Percentiles rank a stretch among this genome's conserved stretches.
Evolutionary conservation across 2,888 invertebrate species (phyloP).

Genomic region (Mamestra brassicae): DNA sequence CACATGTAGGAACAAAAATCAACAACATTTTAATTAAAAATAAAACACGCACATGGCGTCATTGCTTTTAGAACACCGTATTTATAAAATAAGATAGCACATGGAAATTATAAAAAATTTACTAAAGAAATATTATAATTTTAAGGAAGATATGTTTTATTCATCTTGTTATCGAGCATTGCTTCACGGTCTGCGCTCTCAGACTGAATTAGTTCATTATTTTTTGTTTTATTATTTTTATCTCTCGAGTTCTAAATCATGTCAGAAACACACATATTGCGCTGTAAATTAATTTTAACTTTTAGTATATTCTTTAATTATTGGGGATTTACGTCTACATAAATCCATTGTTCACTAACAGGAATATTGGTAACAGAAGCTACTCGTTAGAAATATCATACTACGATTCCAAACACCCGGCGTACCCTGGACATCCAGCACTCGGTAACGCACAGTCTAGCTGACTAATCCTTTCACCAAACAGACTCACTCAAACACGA

Average conservation of each 20-base stretch:
- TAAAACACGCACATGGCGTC: constrained; percentile 23
- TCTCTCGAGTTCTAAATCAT: constrained; percentile 10
- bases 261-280: constrained; percentile 21
- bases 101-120: constrained; percentile 10
- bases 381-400: not conserved
- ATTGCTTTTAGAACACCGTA: constrained; percentile 12
- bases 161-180: constrained; percentile 34
- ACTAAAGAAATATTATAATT: constrained; percentile 35
- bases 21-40: constrained; percentile 31
- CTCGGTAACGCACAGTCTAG: too few species aligned
- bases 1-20: not conserved
- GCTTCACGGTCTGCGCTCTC: constrained; percentile 61
- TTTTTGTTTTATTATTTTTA: constrained; percentile 24
- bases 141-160: constrained; percentile 41
- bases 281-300: not conserved
- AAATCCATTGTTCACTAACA: not conserved
- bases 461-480: too few species aligned
- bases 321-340: not conserved
- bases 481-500: too few species aligned
- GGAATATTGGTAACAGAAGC: not conserved
- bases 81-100: constrained; percentile 21
- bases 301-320: not conserved
- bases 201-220: constrained; percentile 59
- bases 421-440: too few species aligned
- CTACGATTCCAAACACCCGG: too few species aligned